Evolutionary conservation across 2,797 vertebrate species (phyloP), one percentile per base, ranked within the genome.

Genomic region (Iguana delicatissima): DNA sequence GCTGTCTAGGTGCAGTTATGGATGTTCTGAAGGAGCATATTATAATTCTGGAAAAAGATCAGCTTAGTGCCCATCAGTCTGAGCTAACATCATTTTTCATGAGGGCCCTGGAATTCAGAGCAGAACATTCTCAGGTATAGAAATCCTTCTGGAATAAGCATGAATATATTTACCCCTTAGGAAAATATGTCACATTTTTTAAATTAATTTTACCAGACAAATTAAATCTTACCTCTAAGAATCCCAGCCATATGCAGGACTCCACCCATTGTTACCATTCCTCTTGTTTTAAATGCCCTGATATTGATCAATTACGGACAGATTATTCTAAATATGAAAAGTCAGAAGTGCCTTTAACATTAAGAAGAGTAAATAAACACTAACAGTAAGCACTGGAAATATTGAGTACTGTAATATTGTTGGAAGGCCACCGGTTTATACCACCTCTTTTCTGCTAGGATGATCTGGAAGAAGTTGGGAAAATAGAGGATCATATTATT

Each of bases 81-180:
- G 98, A 99, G 96, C 98, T 99, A 91, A 99, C 98, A 2, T 38
- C 95, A 0, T 99, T 99, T 96, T 99, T 99, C 97, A 96, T 99
- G 85, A 97, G 97, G 9, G 98, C 98, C 12, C 96, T 99, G 90
- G 98, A 99, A 96, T 99, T 98, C 97, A 96, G 99, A 74, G 94
- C 97, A 5, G 95, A 98, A 29, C 98, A 98, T 89, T 96, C 98
- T 0, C 96, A 98, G 98, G 99, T 69, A 20, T 55, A 32, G 26
- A 74, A 14, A 35, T 64, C 6, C 81, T 81, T 74, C 0, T 72
- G 52, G 32, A 84, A 9, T 73, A 50, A 29, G 32, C 52, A 67
- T 74, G 50, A 52, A 18, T 69, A 52, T 87, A 0, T 67, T 13
- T 0, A 26, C 73, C 89, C 6, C 77, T 90, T 80, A 16, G 29